Conservation (phyloP, 1,140 invertebrate species). For the Microplitis mediator region DNA sequence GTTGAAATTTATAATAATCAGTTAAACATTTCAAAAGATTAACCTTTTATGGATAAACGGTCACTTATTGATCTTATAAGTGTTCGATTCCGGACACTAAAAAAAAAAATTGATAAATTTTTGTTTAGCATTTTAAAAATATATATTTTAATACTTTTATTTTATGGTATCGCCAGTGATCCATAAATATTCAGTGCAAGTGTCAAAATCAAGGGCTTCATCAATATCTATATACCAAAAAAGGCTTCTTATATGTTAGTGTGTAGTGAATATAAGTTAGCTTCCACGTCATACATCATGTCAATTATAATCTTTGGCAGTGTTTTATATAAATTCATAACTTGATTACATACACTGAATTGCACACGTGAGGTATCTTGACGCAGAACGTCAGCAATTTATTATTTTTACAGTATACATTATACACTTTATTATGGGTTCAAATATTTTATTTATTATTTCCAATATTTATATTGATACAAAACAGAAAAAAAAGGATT, state of each 20-base stretch:
- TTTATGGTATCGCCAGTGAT: constrained; percentile 53
- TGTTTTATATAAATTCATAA: constrained; percentile 60
- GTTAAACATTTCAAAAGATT: not conserved
- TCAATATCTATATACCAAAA: constrained; percentile 22
- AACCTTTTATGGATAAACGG: too few species aligned
- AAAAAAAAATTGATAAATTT: not conserved
- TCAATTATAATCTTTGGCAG: constrained; percentile 33
- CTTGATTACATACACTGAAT: constrained; percentile 51
- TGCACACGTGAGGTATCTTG: constrained; percentile 46
- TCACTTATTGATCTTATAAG: too few species aligned
- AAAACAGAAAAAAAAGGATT: too few species aligned
- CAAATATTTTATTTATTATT: constrained; percentile 22
- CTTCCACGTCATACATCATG: constrained; percentile 38
- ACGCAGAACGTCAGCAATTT: constrained; percentile 26
- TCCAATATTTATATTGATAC: too few species aligned
- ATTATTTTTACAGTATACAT: not conserved
- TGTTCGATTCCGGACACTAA: too few species aligned
- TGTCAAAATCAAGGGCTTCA: constrained; percentile 46
- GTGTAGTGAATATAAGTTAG: constrained; percentile 38
- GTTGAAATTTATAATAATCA: not conserved
- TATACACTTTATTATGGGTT: not conserved
- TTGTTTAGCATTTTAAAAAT: too few species aligned
- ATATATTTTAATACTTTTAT: constrained; percentile 24
- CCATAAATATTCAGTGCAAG: constrained; percentile 57
- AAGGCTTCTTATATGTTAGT: constrained; percentile 25